These are phyloP conservation scores for Syrmaticus mikado DNA, from an alignment of 2,113 vertebrate species.

Conservation along the genomic window DNA sequence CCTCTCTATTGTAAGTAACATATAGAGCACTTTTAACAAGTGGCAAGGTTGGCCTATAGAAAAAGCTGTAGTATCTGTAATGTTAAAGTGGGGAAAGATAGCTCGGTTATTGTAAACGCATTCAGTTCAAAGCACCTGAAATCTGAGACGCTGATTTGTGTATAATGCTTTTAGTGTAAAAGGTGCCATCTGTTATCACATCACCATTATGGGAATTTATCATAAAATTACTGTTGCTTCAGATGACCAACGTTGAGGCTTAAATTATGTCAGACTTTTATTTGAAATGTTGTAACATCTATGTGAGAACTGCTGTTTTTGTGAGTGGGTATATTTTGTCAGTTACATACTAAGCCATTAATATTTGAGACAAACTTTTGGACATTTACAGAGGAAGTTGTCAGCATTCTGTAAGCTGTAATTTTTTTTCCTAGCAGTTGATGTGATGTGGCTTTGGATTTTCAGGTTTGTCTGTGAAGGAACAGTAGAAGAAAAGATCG, in stretches of 20 bases:
- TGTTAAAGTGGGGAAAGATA: background rate
- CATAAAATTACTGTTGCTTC: background rate
- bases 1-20: background rate
- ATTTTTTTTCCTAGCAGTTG: background rate
- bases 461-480: slow-evolving; percentile 92
- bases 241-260: background rate
- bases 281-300: background rate
- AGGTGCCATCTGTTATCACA: background rate
- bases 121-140: background rate
- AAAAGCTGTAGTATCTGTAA: background rate
- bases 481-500: slow-evolving; percentile 95
- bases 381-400: background rate
- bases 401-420: background rate
- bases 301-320: background rate
- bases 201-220: background rate
- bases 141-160: background rate
- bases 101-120: background rate
- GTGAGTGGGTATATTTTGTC: background rate
- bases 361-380: background rate
- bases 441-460: background rate
- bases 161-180: background rate
- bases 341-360: background rate
- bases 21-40: background rate
- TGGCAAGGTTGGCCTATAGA: background rate
- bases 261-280: background rate